Evolutionary conservation across 2,113 vertebrate genomes (phyloP).

Genomic region (Cryptotis parvus): DNA sequence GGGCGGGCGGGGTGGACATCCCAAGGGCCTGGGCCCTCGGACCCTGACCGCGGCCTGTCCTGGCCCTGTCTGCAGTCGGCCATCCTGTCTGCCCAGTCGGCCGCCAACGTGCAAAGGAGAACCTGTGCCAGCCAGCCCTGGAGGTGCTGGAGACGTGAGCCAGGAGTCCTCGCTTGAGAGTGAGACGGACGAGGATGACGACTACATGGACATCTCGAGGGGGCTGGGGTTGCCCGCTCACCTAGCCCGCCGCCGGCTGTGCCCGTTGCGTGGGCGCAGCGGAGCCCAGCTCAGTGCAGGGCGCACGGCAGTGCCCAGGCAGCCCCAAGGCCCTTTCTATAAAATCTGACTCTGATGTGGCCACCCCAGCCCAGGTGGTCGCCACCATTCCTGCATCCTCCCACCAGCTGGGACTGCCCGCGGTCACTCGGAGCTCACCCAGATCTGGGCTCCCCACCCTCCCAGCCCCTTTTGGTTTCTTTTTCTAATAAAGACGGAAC

Average conservation of each 20-base stretch:
- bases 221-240: neutral
- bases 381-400: too few species aligned
- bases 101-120: constrained; percentile 98
- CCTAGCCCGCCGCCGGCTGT: neutral
- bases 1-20: neutral
- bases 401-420: too few species aligned
- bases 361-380: neutral
- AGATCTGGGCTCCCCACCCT: neutral
- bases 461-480: constrained; percentile 63
- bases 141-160: constrained; percentile 98
- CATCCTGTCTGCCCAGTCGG: constrained; percentile 98
- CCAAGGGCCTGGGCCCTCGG: neutral
- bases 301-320: neutral
- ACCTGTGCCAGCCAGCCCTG: constrained; percentile 95
- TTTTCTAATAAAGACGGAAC: constrained; percentile 82
- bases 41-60: constrained; percentile 13
- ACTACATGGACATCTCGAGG: constrained; percentile 98
- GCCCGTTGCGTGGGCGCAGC: neutral
- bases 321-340: constrained; percentile 28
- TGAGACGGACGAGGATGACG: constrained; percentile 97
- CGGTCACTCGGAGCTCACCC: neutral
- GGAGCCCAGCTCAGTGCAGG: neutral
- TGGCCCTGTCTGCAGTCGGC: constrained; percentile 90
- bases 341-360: constrained; percentile 19
- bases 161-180: constrained; percentile 99